Percentiles rank a stretch among this genome's conserved stretches.
Conservation (phyloP, 2,888 invertebrate species). For the Prosopocoilus inquinatus region DNA sequence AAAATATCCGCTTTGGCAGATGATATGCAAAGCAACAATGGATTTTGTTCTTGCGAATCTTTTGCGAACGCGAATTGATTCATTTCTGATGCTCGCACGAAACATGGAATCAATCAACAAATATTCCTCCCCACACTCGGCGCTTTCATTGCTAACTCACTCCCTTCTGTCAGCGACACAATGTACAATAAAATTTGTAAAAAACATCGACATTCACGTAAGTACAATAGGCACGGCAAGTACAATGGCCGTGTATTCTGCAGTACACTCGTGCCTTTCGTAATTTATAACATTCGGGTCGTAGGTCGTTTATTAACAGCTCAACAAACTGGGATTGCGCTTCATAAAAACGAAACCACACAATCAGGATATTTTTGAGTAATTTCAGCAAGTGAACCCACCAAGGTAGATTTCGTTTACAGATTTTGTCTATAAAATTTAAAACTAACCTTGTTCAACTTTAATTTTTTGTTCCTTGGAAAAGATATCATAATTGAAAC, state of each 20-base stretch:
- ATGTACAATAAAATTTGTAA: conserved; percentile 36
- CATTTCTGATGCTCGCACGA: too few species aligned
- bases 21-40: too few species aligned
- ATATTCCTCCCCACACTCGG: conserved; percentile 33
- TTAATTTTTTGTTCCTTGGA: too few species aligned
- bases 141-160: conserved; percentile 33
- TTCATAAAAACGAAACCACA: background rate
- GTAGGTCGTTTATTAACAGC: conserved; percentile 2
- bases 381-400: too few species aligned
- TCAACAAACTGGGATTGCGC: background rate
- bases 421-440: too few species aligned
- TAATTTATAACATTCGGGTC: conserved; percentile 6
- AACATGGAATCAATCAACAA: background rate
- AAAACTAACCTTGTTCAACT: too few species aligned
- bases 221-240: conserved; percentile 23
- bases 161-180: conserved; percentile 39
- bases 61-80: too few species aligned
- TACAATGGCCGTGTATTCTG: conserved; percentile 4
- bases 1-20: too few species aligned
- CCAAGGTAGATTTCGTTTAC: too few species aligned
- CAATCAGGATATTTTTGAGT: too few species aligned
- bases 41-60: too few species aligned
- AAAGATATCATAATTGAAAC: too few species aligned
- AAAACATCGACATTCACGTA: conserved; percentile 35
- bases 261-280: conserved; percentile 1